phyloP scores from a whole-genome alignment of 2,113 vertebrate species.

The Equus przewalskii region DNA sequence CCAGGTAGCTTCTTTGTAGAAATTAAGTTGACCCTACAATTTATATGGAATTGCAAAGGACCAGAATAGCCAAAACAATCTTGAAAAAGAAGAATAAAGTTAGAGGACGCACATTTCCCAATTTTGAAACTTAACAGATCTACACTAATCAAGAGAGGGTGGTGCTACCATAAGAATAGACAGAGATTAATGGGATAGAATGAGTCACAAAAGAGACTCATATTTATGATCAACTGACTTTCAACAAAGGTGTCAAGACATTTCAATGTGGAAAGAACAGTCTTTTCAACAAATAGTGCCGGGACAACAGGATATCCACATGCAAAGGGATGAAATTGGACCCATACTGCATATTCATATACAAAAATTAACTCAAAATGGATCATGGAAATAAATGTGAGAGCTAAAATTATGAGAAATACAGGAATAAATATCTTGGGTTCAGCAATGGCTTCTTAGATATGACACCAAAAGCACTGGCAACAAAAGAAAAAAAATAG shows the following conservation, averaged over 20 bases:
- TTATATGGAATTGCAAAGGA: background rate
- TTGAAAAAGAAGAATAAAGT: background rate
- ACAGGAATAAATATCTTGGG: background rate
- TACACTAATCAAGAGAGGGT: background rate
- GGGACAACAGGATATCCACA: background rate
- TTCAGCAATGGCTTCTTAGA: background rate
- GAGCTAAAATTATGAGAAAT: background rate
- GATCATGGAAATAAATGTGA: background rate
- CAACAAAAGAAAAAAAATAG: background rate
- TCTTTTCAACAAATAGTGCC: background rate
- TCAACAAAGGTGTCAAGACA: background rate
- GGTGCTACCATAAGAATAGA: background rate
- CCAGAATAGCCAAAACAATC: background rate
- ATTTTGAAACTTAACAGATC: background rate
- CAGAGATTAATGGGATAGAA: background rate
- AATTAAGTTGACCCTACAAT: background rate
- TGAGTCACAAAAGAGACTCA: background rate
- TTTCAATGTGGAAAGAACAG: background rate
- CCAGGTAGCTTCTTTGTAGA: background rate
- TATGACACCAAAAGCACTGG: background rate
- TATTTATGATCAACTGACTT: background rate
- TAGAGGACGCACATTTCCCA: background rate
- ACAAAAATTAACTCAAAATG: constrained; percentile 6
- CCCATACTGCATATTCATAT: background rate
- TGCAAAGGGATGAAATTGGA: background rate